These are phyloP conservation scores for Centropus unirufus DNA, from an alignment of 2,113 vertebrate species.

Conservation along the genomic window DNA sequence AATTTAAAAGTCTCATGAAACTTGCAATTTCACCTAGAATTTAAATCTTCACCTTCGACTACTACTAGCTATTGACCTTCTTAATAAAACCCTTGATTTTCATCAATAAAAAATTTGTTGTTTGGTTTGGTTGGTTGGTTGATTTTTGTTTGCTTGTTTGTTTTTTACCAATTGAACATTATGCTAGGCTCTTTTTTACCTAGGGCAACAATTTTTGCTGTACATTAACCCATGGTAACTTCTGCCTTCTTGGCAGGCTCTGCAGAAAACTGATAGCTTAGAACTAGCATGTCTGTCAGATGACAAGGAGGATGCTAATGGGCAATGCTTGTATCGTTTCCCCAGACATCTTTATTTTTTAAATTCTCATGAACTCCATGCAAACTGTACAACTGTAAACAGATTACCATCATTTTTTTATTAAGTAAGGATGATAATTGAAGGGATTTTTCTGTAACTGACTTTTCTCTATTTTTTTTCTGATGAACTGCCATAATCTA, in stretches of 20 bases:
- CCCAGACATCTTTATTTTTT: neutral
- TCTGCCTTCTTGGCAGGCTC: constrained; percentile 66
- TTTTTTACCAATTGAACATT: neutral
- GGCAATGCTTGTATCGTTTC: neutral
- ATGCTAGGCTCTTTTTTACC: neutral
- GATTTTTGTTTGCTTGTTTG: neutral
- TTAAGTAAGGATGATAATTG: neutral
- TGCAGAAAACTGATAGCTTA: constrained; percentile 22
- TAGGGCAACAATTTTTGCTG: constrained; percentile 22
- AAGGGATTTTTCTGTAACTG: neutral
- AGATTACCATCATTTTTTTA: neutral
- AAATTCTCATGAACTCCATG: neutral
- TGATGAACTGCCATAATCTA: neutral
- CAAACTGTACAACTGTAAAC: neutral
- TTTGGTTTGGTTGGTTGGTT: no score
- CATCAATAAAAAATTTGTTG: neutral
- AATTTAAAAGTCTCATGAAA: neutral
- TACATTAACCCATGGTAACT: constrained; percentile 27
- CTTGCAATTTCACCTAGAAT: neutral
- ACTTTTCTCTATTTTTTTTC: neutral
- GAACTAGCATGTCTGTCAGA: constrained; percentile 39
- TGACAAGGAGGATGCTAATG: neutral
- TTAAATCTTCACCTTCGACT: neutral
- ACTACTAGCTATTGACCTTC: neutral
- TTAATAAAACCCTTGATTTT: neutral